Evolutionary conservation across 92 coral and sea anemone genomes (phyloP).

Genomic region (Umimayanthus kanabou): DNA sequence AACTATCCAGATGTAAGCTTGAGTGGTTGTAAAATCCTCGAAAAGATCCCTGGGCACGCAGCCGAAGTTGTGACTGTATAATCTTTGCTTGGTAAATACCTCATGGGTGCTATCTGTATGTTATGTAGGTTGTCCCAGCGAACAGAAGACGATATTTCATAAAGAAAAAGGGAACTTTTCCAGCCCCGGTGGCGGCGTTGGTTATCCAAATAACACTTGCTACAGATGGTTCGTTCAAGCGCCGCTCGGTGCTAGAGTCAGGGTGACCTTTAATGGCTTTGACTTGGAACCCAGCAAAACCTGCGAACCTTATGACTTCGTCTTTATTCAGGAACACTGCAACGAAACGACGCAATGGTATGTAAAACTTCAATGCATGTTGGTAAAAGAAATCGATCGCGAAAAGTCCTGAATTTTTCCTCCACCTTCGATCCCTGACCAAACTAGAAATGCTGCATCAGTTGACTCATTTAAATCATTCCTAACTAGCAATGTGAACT

Average conservation of each 20-base stretch:
- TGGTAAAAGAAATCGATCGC: background rate
- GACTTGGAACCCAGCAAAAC: slow-evolving; percentile 83
- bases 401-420: background rate
- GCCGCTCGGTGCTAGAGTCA: slow-evolving; percentile 49
- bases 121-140: background rate
- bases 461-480: too few relatives aligned
- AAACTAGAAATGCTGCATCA: too few relatives aligned
- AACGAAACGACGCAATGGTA: slow-evolving; percentile 60
- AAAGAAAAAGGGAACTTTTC: slow-evolving; percentile 40
- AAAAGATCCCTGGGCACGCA: too few relatives aligned
- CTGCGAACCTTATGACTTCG: slow-evolving; percentile 75
- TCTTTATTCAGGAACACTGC: slow-evolving; percentile 65
- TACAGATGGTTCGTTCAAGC: slow-evolving; percentile 65
- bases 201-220: slow-evolving; percentile 54
- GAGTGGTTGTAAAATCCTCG: too few relatives aligned
- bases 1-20: too few relatives aligned
- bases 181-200: slow-evolving; percentile 47
- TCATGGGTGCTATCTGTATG: background rate
- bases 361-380: slow-evolving; percentile 25
- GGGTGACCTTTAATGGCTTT: slow-evolving; percentile 71
- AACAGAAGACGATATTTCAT: background rate
- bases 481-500: too few relatives aligned
- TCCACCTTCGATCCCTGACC: too few relatives aligned
- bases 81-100: background rate
- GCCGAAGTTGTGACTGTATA: background rate